Evolutionary conservation across 2,888 invertebrate genomes (phyloP).

Genomic region (Kuschelorhynchus macadamiae): DNA sequence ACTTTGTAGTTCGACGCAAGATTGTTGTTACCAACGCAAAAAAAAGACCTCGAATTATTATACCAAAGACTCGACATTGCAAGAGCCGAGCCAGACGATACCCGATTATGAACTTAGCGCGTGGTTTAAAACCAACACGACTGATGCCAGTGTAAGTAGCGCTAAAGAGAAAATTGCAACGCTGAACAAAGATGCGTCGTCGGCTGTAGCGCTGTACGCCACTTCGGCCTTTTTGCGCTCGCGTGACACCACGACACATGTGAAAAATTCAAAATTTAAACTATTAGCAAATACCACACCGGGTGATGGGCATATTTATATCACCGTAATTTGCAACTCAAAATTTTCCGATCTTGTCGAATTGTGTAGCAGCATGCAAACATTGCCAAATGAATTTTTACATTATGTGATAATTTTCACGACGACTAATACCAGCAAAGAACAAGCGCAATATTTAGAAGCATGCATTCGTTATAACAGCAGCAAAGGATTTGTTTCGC

Average conservation of each 20-base stretch:
- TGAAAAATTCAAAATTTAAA: background rate
- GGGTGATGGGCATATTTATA: background rate
- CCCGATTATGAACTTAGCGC: background rate
- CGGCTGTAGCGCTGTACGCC: background rate
- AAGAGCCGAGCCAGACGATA: background rate
- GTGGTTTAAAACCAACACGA: no score
- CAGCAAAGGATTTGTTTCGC: background rate
- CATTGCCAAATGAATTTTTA: background rate
- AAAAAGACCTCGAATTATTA: background rate
- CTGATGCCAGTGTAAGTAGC: no score
- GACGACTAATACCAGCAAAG: background rate
- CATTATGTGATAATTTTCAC: background rate
- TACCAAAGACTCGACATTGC: background rate
- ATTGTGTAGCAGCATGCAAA: background rate
- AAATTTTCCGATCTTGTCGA: background rate
- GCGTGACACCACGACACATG: background rate
- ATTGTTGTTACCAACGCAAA: background rate
- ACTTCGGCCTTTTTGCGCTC: background rate
- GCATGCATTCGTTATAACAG: constrained; percentile 1
- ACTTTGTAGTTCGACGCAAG: background rate
- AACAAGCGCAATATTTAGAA: background rate
- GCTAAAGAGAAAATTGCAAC: no score
- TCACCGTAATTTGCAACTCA: background rate
- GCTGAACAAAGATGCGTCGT: background rate
- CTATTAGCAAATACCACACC: background rate